Conservation (phyloP, 2,113 vertebrate genomes). For the Gobiocypris rarus region DNA sequence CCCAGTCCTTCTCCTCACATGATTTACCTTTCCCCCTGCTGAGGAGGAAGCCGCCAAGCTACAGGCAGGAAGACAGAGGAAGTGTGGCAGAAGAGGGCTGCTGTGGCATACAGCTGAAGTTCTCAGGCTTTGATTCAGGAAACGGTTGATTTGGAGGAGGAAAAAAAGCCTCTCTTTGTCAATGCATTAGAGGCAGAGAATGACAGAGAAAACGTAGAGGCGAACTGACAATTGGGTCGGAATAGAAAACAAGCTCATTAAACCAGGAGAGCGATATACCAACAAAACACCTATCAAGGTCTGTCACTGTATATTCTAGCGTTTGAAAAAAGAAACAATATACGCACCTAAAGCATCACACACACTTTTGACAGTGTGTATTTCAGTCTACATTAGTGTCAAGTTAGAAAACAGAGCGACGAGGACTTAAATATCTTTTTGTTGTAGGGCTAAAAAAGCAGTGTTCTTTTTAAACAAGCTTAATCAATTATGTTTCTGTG, state of each 20-base stretch:
- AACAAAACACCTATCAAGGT: constrained; percentile 79
- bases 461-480: constrained; percentile 28
- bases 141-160: constrained; percentile 28
- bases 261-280: constrained; percentile 76
- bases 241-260: constrained; percentile 76
- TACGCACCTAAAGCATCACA: constrained; percentile 42
- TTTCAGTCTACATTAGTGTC: constrained; percentile 40
- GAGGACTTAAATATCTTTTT: constrained; percentile 26
- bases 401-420: constrained; percentile 2
- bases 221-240: constrained; percentile 61
- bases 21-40: constrained; percentile 59
- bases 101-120: constrained; percentile 52
- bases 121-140: constrained; percentile 68
- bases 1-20: constrained; percentile 52
- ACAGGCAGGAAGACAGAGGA: constrained; percentile 59
- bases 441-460: constrained; percentile 28
- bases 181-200: constrained; percentile 27
- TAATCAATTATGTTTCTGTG: constrained; percentile 46
- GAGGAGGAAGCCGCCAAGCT: constrained; percentile 64
- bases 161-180: constrained; percentile 31
- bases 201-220: constrained; percentile 24
- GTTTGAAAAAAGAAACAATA: constrained; percentile 47
- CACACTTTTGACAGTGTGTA: constrained; percentile 23
- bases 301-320: constrained; percentile 72
- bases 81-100: constrained; percentile 47